Percentiles rank a stretch among this genome's conserved stretches.
Conservation (phyloP, 2,113 vertebrate species). For the Eurypyga helias region DNA sequence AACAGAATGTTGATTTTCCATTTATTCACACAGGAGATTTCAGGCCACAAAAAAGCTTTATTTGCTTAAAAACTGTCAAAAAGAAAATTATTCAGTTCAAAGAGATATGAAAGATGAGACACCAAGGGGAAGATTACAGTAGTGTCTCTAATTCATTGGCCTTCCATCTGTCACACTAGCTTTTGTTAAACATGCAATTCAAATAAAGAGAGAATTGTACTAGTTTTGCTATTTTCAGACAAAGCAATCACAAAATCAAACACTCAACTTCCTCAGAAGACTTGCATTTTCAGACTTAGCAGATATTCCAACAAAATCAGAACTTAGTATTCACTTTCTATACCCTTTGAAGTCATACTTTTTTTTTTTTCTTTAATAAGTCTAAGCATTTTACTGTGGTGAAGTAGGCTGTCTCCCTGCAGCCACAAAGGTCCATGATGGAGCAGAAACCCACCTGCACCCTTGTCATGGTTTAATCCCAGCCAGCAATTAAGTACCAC, state of each 20-base stretch:
- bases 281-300: neutral
- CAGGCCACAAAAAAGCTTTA: neutral
- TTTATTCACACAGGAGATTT: neutral
- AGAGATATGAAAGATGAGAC: neutral
- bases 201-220: neutral
- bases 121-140: neutral
- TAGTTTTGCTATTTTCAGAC: neutral
- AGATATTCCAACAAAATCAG: neutral
- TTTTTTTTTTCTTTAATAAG: neutral
- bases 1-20: neutral
- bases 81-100: neutral
- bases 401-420: no score
- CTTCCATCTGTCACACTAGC: neutral
- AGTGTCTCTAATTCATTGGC: neutral
- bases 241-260: neutral
- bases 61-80: neutral
- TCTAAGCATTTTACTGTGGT: no score
- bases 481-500: no score
- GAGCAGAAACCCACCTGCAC: no score
- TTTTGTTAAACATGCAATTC: neutral
- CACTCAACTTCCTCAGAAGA: neutral
- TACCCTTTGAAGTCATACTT: accelerated
- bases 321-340: neutral
- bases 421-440: no score
- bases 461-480: no score